Evolutionary conservation across 2,113 vertebrate species (phyloP).

Genomic region (Callocephalon fimbriatum): DNA sequence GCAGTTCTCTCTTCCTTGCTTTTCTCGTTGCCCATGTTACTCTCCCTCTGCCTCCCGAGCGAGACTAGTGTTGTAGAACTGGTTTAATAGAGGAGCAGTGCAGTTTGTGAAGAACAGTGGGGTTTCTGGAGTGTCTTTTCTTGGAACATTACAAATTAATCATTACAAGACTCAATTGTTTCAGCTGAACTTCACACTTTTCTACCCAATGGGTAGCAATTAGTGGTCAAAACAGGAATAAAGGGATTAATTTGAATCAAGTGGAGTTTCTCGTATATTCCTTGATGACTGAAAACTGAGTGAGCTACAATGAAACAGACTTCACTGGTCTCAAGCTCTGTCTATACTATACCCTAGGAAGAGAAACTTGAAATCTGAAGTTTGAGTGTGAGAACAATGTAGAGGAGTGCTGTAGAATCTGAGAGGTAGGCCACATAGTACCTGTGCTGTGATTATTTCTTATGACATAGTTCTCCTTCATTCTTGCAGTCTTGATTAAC

Average conservation of each 20-base stretch:
- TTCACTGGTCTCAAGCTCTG: not conserved
- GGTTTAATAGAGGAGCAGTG: not conserved
- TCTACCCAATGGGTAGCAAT: not conserved
- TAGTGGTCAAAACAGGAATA: not conserved
- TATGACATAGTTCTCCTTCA: not conserved
- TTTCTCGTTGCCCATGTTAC: not conserved
- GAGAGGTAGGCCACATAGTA: not conserved
- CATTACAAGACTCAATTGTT: not conserved
- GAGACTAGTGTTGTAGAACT: not conserved
- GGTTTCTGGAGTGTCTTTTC: not conserved
- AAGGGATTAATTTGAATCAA: not conserved
- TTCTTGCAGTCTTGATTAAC: not conserved
- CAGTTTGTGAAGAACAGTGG: not conserved
- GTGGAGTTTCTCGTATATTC: not conserved
- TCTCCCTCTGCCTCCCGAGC: not conserved
- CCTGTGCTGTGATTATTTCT: not conserved
- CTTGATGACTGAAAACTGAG: not conserved
- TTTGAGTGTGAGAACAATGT: not conserved
- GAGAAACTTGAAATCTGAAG: constrained; percentile 13
- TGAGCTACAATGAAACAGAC: not conserved
- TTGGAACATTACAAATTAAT: not conserved
- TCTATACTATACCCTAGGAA: not conserved
- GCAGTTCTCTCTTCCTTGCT: not conserved
- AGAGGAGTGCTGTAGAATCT: not conserved
- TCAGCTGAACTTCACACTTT: not conserved